Percentiles rank a stretch among this genome's conserved stretches.
Evolutionary conservation across 1,140 invertebrate species (phyloP).

Genomic region (Mya arenaria): DNA sequence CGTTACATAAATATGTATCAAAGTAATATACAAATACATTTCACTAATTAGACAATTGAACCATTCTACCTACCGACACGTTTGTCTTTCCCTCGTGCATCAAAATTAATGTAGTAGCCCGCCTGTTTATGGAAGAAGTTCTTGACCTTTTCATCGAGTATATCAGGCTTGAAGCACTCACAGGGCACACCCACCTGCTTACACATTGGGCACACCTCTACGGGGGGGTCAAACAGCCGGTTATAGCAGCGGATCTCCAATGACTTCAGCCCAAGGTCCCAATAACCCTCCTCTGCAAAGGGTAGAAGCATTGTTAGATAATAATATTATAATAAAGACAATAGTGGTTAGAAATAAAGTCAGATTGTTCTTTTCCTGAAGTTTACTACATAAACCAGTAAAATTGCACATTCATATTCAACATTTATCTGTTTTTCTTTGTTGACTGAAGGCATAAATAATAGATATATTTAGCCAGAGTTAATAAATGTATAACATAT

Average conservation of each 20-base stretch:
- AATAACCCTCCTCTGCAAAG: constrained; percentile 7
- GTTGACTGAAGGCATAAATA: background rate
- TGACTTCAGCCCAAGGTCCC: constrained; percentile 20
- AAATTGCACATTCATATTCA: background rate
- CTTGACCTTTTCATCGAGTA: constrained; percentile 22
- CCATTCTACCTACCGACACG: constrained; percentile 10
- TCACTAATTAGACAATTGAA: no score
- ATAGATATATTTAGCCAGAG: constrained; percentile 13
- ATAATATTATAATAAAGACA: background rate
- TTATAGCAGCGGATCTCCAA: constrained; percentile 20
- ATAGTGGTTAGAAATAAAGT: background rate
- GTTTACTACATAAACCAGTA: background rate
- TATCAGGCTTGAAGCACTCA: constrained; percentile 5
- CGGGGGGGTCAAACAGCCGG: background rate
- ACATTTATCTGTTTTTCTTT: background rate
- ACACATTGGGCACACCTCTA: constrained; percentile 1
- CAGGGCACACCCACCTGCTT: constrained; percentile 10
- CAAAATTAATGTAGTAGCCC: constrained; percentile 21
- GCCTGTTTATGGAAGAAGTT: no score
- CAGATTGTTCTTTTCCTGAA: background rate
- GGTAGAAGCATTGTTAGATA: background rate
- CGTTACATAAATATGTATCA: no score
- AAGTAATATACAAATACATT: no score
- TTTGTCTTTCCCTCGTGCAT: constrained; percentile 21
- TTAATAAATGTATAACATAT: background rate